These are phyloP conservation scores for Cherax destructor DNA, from an alignment of 1,140 invertebrate genomes.

Conservation along the genomic window DNA sequence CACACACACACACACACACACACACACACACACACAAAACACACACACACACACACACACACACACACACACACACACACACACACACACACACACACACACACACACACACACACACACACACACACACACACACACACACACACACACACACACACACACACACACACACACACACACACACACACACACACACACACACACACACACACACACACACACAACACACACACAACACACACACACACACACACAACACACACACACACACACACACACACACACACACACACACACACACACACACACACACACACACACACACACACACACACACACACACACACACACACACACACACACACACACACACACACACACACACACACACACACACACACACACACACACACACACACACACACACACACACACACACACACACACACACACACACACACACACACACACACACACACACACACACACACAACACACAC, in stretches of 20 bases:
- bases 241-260: background rate
- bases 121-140: background rate
- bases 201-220: background rate
- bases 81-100: background rate
- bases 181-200: background rate
- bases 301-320: background rate
- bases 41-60: background rate
- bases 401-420: background rate
- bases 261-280: background rate
- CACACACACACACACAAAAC: no score
- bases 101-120: background rate
- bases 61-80: background rate
- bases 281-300: background rate
- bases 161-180: background rate
- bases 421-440: background rate
- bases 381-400: background rate
- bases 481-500: no score
- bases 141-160: background rate
- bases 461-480: background rate
- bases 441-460: background rate
- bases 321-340: background rate
- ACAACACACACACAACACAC: no score
- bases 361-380: background rate
- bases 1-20: background rate
- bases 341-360: background rate